A percentile compares a stretch with the other conserved stretches of the same genome.
phyloP scores from a whole-genome alignment of 2,888 invertebrate genomes.

The Adelphocoris suturalis region DNA sequence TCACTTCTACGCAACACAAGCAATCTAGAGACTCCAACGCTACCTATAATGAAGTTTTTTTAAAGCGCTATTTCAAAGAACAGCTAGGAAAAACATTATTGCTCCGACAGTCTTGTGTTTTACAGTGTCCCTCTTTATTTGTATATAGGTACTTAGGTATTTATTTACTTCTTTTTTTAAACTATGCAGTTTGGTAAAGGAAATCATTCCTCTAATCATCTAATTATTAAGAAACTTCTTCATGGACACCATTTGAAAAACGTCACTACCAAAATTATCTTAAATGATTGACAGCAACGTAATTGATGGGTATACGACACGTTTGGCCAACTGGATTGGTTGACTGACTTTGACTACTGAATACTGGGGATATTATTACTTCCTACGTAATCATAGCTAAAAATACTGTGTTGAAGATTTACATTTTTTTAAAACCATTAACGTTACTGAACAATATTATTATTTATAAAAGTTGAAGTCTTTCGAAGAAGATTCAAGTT shows the following conservation, averaged over 20 bases:
- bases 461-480: constrained; percentile 67
- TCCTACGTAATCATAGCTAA: constrained; percentile 60
- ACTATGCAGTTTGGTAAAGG: no score
- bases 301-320: constrained; percentile 1
- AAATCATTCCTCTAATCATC: no score
- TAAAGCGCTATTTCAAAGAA: constrained; percentile 33
- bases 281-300: constrained; percentile 61
- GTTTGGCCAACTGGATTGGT: constrained; percentile 8
- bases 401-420: constrained; percentile 68
- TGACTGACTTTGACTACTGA: constrained; percentile 42
- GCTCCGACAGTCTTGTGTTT: constrained; percentile 57
- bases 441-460: constrained; percentile 55
- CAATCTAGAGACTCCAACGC: constrained; percentile 14
- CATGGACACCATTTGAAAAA: neutral
- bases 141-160: neutral
- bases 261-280: constrained; percentile 7
- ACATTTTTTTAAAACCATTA: constrained; percentile 23
- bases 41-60: constrained; percentile 15
- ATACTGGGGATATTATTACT: constrained; percentile 50
- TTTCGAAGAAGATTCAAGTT: constrained; percentile 66
- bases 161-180: no score
- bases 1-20: constrained; percentile 8
- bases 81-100: constrained; percentile 58
- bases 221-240: neutral
- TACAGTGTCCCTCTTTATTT: constrained; percentile 9